Evolutionary conservation across 2,888 invertebrate genomes (phyloP), one percentile per base, ranked within the genome.

Genomic region (Lepidocyrtinus sp.): DNA sequence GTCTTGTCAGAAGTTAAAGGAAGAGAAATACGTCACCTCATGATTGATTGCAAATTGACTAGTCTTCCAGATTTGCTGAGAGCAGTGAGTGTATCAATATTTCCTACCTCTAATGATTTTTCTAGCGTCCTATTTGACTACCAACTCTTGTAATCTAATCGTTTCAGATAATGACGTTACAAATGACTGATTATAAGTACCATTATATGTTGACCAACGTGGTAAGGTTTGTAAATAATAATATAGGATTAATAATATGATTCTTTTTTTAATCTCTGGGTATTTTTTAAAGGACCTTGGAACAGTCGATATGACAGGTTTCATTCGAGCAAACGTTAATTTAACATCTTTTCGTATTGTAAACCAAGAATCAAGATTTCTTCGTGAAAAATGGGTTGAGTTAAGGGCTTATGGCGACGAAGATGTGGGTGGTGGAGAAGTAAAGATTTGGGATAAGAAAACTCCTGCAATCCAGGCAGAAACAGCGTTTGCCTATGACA

Each of bases 121-220:
- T n/a, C n/a, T n/a, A n/a, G n/a, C n/a, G n/a, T n/a, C n/a, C n/a
- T n/a, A n/a, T n/a, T n/a, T n/a, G n/a, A n/a, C n/a, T n/a, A n/a
- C n/a, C n/a, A n/a, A n/a, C n/a, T n/a, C n/a, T n/a, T n/a, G n/a
- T n/a, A n/a, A n/a, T n/a, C n/a, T n/a, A n/a, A n/a, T 36, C 63
- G 27, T 72, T 72, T 27, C 55, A 83, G 82, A 78, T 82, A 50
- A 75, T 82, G 62, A 73, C 79, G 2, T 75, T 84, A 19, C 93
- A 94, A 89, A 95, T 95, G 95, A 94, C 94, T 88, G 94, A 94
- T 88, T 94, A 94, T 89, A 94, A 94, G 88, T 95, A 94, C 88
- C 95, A 95, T 88, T 95, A 94, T 89, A 90, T 95, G 82, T 94
- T 95, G 87, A 94, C 94, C 24, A 93, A 93, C 68, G 92, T 93